Evolutionary conservation across 2,888 invertebrate species (phyloP).

Genomic region (Nasonovia ribisnigri): DNA sequence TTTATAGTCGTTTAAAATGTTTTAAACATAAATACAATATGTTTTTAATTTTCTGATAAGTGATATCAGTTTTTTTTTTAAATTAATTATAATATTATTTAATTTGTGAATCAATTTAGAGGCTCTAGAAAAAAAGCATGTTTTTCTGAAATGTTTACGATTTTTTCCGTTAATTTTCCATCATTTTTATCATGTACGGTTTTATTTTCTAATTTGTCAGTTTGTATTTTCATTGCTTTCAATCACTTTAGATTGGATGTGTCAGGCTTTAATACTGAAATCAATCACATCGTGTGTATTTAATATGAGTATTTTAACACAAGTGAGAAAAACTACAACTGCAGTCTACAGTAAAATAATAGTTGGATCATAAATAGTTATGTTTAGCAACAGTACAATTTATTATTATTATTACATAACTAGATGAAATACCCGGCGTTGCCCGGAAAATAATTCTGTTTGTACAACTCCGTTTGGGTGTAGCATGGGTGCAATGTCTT

Average conservation of each 20-base stretch:
- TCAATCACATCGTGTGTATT: neutral
- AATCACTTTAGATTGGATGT: neutral
- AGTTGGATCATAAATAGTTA: neutral
- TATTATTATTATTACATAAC: neutral
- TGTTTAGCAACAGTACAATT: neutral
- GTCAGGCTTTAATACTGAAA: neutral
- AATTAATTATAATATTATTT: neutral
- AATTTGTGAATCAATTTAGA: neutral
- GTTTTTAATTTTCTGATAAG: neutral
- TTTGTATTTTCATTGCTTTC: neutral
- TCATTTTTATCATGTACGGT: neutral
- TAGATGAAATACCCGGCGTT: no score
- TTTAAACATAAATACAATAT: no score
- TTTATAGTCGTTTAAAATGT: no score
- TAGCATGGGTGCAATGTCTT: no score
- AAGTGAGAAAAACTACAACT: neutral
- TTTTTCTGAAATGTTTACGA: no score
- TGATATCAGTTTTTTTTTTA: neutral
- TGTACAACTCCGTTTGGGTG: no score
- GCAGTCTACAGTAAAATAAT: neutral
- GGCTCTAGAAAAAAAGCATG: neutral
- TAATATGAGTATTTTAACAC: neutral
- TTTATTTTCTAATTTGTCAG: neutral
- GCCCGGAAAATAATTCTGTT: no score
- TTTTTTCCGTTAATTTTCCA: neutral